phyloP scores from a whole-genome alignment of 2,113 vertebrate genomes.

The Coregonus clupeaformis region DNA sequence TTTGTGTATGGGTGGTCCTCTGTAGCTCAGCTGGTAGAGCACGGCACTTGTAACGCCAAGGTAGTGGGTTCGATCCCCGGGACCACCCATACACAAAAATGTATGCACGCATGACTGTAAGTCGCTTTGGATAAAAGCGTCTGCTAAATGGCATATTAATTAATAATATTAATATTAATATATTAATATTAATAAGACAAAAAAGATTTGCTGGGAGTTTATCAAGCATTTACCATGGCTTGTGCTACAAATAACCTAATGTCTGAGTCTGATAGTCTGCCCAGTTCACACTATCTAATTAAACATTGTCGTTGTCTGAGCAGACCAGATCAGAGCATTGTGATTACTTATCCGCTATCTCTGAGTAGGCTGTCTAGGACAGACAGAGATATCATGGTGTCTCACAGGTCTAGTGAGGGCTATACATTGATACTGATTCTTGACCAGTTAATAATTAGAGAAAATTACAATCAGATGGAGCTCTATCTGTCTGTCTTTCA shows the following conservation, averaged over 20 bases:
- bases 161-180: too few species aligned
- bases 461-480: constrained; percentile 52
- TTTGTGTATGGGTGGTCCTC: too few species aligned
- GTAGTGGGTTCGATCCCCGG: too few species aligned
- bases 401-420: constrained; percentile 53
- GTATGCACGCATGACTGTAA: too few species aligned
- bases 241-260: constrained; percentile 60
- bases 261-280: constrained; percentile 70
- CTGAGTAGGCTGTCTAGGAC: constrained; percentile 49
- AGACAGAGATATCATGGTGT: constrained; percentile 52
- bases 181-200: too few species aligned
- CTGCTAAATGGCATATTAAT: too few species aligned
- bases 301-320: constrained; percentile 47
- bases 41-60: too few species aligned
- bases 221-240: constrained; percentile 32
- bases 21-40: too few species aligned
- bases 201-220: constrained; percentile 39
- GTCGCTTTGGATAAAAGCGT: too few species aligned
- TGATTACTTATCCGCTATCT: constrained; percentile 44
- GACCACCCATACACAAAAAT: too few species aligned
- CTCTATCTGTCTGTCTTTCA: too few species aligned
- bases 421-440: constrained; percentile 26
- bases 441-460: constrained; percentile 49
- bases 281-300: constrained; percentile 57
- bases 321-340: constrained; percentile 43